phyloP scores from a whole-genome alignment of 2,113 vertebrate species.

The Cnemophilus loriae region DNA sequence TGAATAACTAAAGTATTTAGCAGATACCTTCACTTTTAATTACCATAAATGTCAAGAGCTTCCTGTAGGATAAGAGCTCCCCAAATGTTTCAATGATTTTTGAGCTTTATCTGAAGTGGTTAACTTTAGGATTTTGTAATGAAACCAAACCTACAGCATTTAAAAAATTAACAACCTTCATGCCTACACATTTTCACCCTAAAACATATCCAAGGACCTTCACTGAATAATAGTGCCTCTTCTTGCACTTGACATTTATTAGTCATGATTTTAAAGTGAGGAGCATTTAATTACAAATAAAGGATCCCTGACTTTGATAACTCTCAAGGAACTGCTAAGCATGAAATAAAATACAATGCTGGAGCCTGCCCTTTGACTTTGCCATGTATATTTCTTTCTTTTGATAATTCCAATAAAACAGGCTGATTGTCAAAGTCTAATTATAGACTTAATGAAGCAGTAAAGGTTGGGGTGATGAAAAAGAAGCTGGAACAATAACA shows the following conservation, averaged over 20 bases:
- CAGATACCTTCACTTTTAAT: slow-evolving; percentile 55
- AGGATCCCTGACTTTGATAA: slow-evolving; percentile 54
- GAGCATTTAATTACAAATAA: slow-evolving; percentile 70
- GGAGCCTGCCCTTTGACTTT: neutral
- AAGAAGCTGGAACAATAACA: slow-evolving; percentile 69
- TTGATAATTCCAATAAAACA: slow-evolving; percentile 60
- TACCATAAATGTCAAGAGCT: slow-evolving; percentile 65
- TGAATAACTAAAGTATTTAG: slow-evolving; percentile 37
- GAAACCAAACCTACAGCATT: neutral
- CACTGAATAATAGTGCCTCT: slow-evolving; percentile 33
- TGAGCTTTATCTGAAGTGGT: slow-evolving; percentile 47
- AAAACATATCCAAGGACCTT: slow-evolving; percentile 8
- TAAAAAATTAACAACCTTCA: neutral
- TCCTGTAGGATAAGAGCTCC: slow-evolving; percentile 37
- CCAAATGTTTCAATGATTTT: slow-evolving; percentile 49
- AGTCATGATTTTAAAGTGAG: slow-evolving; percentile 45
- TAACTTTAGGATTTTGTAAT: slow-evolving; percentile 36
- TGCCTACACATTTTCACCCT: neutral
- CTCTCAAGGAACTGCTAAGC: slow-evolving; percentile 42
- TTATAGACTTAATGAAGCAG: slow-evolving; percentile 71
- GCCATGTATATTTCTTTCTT: neutral
- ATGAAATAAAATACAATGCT: neutral
- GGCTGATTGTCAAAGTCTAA: slow-evolving; percentile 66
- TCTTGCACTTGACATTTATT: slow-evolving; percentile 67
- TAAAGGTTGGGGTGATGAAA: slow-evolving; percentile 63